Base-by-base conservation (phyloP, 64 coral and sea anemone species). In the Anthopleura sola region DNA sequence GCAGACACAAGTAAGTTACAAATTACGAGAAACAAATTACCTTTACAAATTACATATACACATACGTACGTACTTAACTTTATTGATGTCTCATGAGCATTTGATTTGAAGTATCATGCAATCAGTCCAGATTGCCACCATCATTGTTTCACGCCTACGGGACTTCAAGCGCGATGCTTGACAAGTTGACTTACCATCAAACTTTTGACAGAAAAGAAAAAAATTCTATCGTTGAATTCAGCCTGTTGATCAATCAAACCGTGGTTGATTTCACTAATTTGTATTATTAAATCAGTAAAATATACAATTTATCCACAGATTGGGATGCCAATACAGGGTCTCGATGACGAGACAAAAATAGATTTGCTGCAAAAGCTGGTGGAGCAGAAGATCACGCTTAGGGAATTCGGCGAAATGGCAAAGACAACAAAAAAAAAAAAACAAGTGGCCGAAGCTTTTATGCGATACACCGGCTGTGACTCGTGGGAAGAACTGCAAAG, bases 281-380 rank as follows among this genome's bases (percentile, higher is more conserved):
- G n/a, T n/a, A n/a, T n/a, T n/a, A n/a, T n/a, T n/a, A n/a, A n/a
- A n/a, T n/a, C n/a, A n/a, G n/a, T n/a, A n/a, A n/a, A n/a, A n/a
- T n/a, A n/a, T n/a, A n/a, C n/a, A n/a, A n/a, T 80, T 80, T 80
- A 18, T 37, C 24, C 36, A 44, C 18, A 88, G 75, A 23, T 88
- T 15, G 86, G 76, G 3, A 88, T 88, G 86, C 53, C 74, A 20
- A 80, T 75, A 9, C 91, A 87, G 46, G 86, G 91, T 4, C 77
- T 91, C 0, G 85, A 68, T 5, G 29, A 86, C 9, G 76, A 75
- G 36, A 71, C 83, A 2, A 91, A 91, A 55, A n/a, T 80, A 17
- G 37, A 49, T 39, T 0, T 86, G 0, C 40, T 91, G 7, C 0
- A 0, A 36, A 36, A 86, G 3, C n/a, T 91, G 5, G 55, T 86